Percentiles rank a stretch among this genome's conserved stretches.
These are phyloP conservation scores for Drosophila obscura DNA, from an alignment of 1,140 invertebrate species.

Conservation along the genomic window DNA sequence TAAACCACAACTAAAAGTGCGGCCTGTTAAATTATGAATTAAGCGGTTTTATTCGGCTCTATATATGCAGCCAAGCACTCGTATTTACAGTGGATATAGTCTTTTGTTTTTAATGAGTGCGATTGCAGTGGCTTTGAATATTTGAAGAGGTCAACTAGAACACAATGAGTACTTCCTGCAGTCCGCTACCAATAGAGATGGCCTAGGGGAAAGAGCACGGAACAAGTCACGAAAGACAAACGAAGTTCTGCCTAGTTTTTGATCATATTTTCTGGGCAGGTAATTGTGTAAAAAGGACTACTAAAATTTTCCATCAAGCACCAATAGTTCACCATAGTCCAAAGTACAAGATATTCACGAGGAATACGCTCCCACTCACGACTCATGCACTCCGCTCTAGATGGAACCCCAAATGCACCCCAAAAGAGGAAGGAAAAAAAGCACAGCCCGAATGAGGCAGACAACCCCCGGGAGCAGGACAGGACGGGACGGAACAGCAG, in stretches of 20 bases:
- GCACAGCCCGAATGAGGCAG: constrained; percentile 5
- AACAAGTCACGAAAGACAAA: constrained; percentile 11
- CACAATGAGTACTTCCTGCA: constrained; percentile 56
- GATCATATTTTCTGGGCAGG: too few species aligned
- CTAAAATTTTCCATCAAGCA: too few species aligned
- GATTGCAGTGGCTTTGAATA: constrained; percentile 42
- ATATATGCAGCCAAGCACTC: constrained; percentile 18
- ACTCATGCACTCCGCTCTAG: constrained; percentile 19
- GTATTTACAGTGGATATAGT: constrained; percentile 23
- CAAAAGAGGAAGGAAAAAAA: constrained; percentile 21
- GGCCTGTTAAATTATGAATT: constrained; percentile 76
- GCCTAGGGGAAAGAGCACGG: not conserved
- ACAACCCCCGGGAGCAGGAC: constrained; percentile 18
- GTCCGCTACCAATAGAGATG: constrained; percentile 11
- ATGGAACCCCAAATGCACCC: constrained; percentile 36
- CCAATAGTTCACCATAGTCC: too few species aligned
- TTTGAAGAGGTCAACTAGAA: constrained; percentile 70
- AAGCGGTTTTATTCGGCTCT: constrained; percentile 60
- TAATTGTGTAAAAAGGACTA: too few species aligned
- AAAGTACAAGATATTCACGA: not conserved
- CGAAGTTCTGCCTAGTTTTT: too few species aligned
- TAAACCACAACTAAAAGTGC: constrained; percentile 75
- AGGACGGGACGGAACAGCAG: not conserved
- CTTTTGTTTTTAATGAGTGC: constrained; percentile 73
- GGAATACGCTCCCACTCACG: not conserved